These are phyloP conservation scores for Thamnophis elegans DNA, from an alignment of 2,797 vertebrate genomes.

Conservation along the genomic window DNA sequence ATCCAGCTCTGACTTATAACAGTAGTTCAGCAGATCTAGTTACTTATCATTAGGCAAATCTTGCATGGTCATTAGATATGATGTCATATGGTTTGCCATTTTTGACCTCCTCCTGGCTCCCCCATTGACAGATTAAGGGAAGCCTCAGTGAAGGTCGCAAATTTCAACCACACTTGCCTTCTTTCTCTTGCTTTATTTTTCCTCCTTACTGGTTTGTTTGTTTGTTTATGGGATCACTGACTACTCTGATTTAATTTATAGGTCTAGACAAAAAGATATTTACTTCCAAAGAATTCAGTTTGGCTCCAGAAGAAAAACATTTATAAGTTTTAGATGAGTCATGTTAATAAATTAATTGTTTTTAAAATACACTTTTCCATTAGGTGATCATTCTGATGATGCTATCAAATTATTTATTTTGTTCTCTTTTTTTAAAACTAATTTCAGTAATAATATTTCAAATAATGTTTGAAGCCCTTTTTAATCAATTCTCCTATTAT, in stretches of 20 bases:
- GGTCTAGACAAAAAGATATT: conserved; percentile 41
- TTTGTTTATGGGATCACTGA: neutral
- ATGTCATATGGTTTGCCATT: neutral
- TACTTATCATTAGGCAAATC: neutral
- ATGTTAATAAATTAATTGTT: conserved; percentile 16
- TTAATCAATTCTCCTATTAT: neutral
- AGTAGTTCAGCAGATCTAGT: neutral
- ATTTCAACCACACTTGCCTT: neutral
- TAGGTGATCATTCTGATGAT: conserved; percentile 50
- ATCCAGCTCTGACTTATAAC: neutral
- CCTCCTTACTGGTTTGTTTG: neutral
- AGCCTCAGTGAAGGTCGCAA: neutral
- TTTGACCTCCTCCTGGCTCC: neutral
- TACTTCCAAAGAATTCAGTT: conserved; percentile 26
- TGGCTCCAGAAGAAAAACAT: conserved; percentile 30
- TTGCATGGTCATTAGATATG: neutral
- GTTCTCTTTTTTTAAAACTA: neutral
- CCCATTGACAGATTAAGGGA: neutral
- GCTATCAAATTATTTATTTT: conserved; percentile 45
- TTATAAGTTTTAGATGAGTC: neutral
- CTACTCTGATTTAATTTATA: neutral
- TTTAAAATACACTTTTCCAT: conserved; percentile 28
- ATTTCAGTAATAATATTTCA: conserved; percentile 18
- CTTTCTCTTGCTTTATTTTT: neutral
- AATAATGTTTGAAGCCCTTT: neutral